Evolutionary conservation across 2,797 vertebrate species (phyloP).

Genomic region (Pseudotriccus pelzelni): DNA sequence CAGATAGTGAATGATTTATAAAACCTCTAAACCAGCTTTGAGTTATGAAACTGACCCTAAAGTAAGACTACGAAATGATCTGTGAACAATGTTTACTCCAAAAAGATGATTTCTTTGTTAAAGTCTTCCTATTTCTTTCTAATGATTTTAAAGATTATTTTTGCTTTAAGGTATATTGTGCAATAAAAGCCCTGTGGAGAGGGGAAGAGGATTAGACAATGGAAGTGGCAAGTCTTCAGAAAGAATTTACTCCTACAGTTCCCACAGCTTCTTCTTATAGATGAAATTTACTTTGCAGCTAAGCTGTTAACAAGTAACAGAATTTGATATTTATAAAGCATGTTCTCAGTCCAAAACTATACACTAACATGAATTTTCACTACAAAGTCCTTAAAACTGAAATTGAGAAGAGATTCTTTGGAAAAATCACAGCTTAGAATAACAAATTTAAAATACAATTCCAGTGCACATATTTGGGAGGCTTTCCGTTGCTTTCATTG

Average conservation of each 20-base stretch:
- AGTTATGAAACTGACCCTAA: constrained; percentile 67
- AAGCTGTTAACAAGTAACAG: neutral
- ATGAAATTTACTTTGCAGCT: neutral
- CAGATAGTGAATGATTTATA: constrained; percentile 64
- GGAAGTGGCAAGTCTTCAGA: neutral
- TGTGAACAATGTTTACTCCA: constrained; percentile 6
- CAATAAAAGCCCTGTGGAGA: neutral
- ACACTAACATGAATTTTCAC: neutral
- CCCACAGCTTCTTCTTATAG: neutral
- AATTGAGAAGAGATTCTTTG: neutral
- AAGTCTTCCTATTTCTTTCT: neutral
- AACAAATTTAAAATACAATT: neutral
- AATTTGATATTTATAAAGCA: neutral
- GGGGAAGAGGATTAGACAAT: neutral
- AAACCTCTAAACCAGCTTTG: constrained; percentile 44
- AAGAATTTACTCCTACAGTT: neutral
- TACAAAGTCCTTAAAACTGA: neutral
- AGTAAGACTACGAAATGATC: constrained; percentile 23
- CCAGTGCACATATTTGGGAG: neutral
- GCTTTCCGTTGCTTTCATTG: neutral
- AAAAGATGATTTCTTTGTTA: neutral
- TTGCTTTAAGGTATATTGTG: constrained; percentile 5
- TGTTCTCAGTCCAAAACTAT: neutral
- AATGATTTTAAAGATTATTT: constrained; percentile 10
- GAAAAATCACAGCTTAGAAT: neutral